Percentiles rank a stretch among this genome's conserved stretches.
These are phyloP conservation scores for Xiphophorus birchmanni DNA, from an alignment of 2,797 vertebrate genomes.

Conservation along the genomic window DNA sequence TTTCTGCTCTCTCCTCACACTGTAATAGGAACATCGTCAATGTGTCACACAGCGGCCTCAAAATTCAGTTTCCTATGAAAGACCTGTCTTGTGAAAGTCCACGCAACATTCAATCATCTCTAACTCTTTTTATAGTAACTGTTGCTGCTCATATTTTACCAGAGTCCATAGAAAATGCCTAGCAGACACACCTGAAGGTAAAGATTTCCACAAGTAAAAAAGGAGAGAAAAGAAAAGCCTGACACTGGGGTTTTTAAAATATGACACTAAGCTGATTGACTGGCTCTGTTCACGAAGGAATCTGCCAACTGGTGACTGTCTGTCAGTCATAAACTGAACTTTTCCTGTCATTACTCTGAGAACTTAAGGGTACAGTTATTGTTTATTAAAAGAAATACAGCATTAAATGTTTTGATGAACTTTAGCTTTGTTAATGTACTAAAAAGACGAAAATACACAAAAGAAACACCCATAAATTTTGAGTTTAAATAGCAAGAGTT, in stretches of 20 bases:
- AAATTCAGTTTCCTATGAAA: not conserved
- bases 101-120: slow-evolving; percentile 1
- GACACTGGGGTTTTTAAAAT: not conserved
- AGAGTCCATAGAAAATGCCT: not conserved
- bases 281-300: not conserved
- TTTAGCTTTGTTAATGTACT: too few relatives aligned
- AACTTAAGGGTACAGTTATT: not conserved
- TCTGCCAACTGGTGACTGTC: not conserved
- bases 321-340: not conserved
- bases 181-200: not conserved
- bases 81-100: slow-evolving; percentile 6
- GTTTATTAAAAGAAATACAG: not conserved
- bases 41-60: not conserved
- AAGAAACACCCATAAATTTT: not conserved
- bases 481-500: not conserved
- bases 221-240: not conserved
- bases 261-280: not conserved
- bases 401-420: not conserved
- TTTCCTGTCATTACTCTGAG: not conserved
- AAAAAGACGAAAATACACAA: not conserved
- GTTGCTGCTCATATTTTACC: not conserved
- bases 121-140: not conserved
- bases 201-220: not conserved
- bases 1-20: not conserved
- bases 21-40: not conserved